Evolutionary conservation across 2,797 vertebrate genomes (phyloP).

Genomic region (Tenualosa ilisha): DNA sequence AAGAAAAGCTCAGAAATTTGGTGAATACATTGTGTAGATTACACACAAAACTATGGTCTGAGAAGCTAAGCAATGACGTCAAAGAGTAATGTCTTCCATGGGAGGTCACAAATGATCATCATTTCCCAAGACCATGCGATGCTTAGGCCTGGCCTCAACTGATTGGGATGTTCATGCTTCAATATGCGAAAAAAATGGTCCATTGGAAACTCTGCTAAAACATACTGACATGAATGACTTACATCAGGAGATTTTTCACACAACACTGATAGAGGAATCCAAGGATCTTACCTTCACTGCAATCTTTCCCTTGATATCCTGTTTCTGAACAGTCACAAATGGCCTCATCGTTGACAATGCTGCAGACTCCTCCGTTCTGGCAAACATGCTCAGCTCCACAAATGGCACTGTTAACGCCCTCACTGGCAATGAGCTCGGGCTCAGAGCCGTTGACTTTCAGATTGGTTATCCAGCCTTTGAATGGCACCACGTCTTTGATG

Average conservation of each 20-base stretch:
- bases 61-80: slow-evolving; percentile 6
- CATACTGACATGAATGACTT: neutral
- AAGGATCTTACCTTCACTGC: slow-evolving; percentile 96
- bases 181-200: neutral
- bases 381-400: slow-evolving; percentile 86
- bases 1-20: neutral
- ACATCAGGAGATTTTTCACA: slow-evolving; percentile 23
- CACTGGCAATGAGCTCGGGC: slow-evolving; percentile 79
- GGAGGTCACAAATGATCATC: neutral
- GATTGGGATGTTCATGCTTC: neutral
- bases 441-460: slow-evolving; percentile 86
- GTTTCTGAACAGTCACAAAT: slow-evolving; percentile 96
- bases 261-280: slow-evolving; percentile 46
- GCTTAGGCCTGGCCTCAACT: neutral
- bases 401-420: slow-evolving; percentile 81
- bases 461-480: slow-evolving; percentile 91
- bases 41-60: neutral
- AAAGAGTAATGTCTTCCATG: neutral
- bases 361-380: slow-evolving; percentile 95
- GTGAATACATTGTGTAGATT: neutral
- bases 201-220: neutral
- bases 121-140: neutral
- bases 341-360: slow-evolving; percentile 89
- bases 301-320: slow-evolving; percentile 96
- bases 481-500: slow-evolving; percentile 85